These are phyloP conservation scores for Triplophysa yarkandensis DNA, from an alignment of 2,797 vertebrate species.

Conservation along the genomic window DNA sequence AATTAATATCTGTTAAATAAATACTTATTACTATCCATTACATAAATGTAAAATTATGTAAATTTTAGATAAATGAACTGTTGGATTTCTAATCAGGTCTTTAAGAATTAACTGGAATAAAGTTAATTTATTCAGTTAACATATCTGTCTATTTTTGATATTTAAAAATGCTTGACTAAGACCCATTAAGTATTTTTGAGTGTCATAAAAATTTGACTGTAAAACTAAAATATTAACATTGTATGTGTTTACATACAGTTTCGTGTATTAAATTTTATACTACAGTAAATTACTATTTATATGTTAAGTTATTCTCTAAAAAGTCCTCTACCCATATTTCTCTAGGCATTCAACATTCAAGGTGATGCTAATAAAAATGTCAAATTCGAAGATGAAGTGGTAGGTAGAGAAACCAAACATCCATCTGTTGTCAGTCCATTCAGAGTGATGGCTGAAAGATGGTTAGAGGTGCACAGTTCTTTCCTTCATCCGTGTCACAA, in stretches of 20 bases:
- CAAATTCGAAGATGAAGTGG: neutral
- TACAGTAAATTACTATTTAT: neutral
- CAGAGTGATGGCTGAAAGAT: slow-evolving; percentile 73
- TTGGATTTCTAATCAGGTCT: too few relatives aligned
- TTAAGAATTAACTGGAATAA: too few relatives aligned
- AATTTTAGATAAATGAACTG: too few relatives aligned
- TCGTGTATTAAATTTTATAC: neutral
- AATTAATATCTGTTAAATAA: too few relatives aligned
- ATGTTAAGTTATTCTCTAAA: neutral
- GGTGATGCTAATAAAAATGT: slow-evolving; percentile 10
- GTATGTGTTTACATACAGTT: neutral
- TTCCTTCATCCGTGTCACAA: slow-evolving; percentile 74
- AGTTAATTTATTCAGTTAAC: too few relatives aligned
- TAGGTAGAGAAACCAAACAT: neutral
- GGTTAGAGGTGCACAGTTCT: slow-evolving; percentile 64
- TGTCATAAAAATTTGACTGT: too few relatives aligned
- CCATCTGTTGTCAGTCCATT: slow-evolving; percentile 25
- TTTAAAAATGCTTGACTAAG: too few relatives aligned
- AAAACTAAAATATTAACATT: neutral
- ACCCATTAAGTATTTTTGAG: too few relatives aligned
- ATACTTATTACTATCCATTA: too few relatives aligned
- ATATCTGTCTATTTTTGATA: too few relatives aligned
- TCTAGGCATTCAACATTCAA: neutral
- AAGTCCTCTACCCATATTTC: neutral
- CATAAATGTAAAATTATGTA: too few relatives aligned